A percentile compares a stretch with the other conserved stretches of the same genome.
Evolutionary conservation across 1,140 invertebrate genomes (phyloP).

Genomic region (Hyphantria cunea): DNA sequence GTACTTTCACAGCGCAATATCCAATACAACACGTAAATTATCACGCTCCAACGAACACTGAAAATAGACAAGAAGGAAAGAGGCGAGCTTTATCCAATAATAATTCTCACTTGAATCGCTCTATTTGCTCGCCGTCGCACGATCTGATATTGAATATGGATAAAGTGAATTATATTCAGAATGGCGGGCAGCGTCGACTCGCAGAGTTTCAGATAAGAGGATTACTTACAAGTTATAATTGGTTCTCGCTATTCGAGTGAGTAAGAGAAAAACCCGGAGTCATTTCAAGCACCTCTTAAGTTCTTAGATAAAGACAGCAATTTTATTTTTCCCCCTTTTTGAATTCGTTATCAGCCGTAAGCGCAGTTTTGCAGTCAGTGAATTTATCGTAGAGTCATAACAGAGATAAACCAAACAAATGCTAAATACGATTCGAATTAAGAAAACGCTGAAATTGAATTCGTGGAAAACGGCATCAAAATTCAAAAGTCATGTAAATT

Average conservation of each 20-base stretch:
- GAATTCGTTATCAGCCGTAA: constrained; percentile 15
- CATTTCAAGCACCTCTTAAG: constrained; percentile 40
- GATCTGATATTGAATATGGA: constrained; percentile 80
- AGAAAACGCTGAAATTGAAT: not conserved
- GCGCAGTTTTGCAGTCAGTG: constrained; percentile 5
- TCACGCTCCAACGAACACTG: constrained; percentile 62
- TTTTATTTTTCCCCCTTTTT: constrained; percentile 33
- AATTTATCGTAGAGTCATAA: constrained; percentile 16
- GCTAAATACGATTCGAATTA: not conserved
- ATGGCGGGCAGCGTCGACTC: constrained; percentile 62
- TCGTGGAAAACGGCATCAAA: not conserved
- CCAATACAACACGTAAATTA: constrained; percentile 74
- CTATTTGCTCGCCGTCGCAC: constrained; percentile 72
- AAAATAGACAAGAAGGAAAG: constrained; percentile 73
- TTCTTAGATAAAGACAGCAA: constrained; percentile 43
- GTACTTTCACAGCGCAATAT: constrained; percentile 52
- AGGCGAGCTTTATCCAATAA: constrained; percentile 76
- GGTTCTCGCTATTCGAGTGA: constrained; percentile 67
- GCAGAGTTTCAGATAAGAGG: constrained; percentile 70
- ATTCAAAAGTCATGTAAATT: too few species aligned
- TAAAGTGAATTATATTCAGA: constrained; percentile 78
- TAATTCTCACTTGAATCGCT: constrained; percentile 76
- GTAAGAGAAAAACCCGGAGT: constrained; percentile 59
- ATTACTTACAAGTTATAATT: constrained; percentile 79
- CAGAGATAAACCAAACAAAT: constrained; percentile 18